Conservation (phyloP, 2,888 invertebrate species). For the Eustalomyia histrio region DNA sequence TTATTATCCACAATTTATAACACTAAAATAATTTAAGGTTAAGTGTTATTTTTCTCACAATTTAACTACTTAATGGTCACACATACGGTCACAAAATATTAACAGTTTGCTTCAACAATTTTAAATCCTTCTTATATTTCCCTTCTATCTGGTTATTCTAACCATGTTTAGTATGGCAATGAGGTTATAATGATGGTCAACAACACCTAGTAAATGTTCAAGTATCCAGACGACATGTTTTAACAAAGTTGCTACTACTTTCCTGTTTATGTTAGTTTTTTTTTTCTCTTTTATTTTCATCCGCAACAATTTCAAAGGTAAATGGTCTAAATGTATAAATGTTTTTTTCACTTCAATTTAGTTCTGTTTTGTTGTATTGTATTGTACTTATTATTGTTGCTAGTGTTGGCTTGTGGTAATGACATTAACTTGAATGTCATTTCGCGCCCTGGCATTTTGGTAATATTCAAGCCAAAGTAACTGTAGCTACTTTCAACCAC, state of each 20-base stretch:
- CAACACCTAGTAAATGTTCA: neutral
- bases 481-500: conserved; percentile 63
- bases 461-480: conserved; percentile 29
- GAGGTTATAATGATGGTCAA: conserved; percentile 4
- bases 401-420: conserved; percentile 50
- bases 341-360: neutral
- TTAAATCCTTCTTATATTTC: neutral
- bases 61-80: conserved; percentile 19
- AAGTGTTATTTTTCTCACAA: conserved; percentile 23
- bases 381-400: conserved; percentile 9
- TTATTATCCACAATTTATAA: neutral
- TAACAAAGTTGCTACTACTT: conserved; percentile 28
- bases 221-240: conserved; percentile 28
- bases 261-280: conserved; percentile 19
- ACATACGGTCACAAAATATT: neutral
- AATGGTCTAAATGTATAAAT: neutral
- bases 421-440: conserved; percentile 52
- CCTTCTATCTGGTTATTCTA: neutral
- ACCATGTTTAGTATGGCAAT: conserved; percentile 6
- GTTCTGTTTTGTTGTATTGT: neutral
- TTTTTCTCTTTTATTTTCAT: neutral
- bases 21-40: neutral
- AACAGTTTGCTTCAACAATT: neutral
- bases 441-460: conserved; percentile 41
- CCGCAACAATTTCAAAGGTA: neutral